Evolutionary conservation across 2,888 invertebrate genomes (phyloP), one percentile per base, ranked within the genome.

Genomic region (Drosophila paramelanica): DNA sequence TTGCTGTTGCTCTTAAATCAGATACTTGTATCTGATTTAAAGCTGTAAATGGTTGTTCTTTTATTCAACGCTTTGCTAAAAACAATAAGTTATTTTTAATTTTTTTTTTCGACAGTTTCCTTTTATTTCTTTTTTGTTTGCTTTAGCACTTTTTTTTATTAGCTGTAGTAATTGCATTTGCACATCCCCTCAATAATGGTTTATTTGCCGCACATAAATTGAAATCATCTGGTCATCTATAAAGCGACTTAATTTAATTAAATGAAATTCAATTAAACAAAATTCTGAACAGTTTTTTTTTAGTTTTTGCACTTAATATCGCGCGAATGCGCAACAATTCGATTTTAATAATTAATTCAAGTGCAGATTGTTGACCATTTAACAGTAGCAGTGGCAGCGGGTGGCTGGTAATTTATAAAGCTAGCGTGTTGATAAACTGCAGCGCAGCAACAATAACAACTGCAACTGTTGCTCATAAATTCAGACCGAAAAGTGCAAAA

Each of bases 191-290:
- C 5, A 13, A 23, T 11, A 7, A 41, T 42, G 27, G 10, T 31
- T 17, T 43, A 41, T 14, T 47, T 41, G 46, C 8, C 14, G 46
- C 33, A 41, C 25, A 47, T 17, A 47, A 46, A 65, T 64, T 42
- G 17, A 65, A 65, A 55, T 46, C 47, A 36, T 33, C 27, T 47
- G 41, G 20, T 36, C 41, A 36, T 10, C 23, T 41, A 36, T 65
- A 47, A 64, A 27, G 65, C 55, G 41, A 55, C 20, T 66, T 67
- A 68, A 53, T 68, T 60, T 39, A 67, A 68, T 68, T 39, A 68
- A 52, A 68, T 49, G 25, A 52, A 68, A 60, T 67, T 68, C 42
- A 67, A 67, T 68, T 60, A 52, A 67, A 68, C 14, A 27, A 51
- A 67, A 38, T 57, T n/a, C 27, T 2, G 41, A 3, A 14, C 4